Percentiles rank a stretch among this genome's conserved stretches.
Conservation (phyloP, 2,888 invertebrate species). For the Cephus pygmeus region DNA sequence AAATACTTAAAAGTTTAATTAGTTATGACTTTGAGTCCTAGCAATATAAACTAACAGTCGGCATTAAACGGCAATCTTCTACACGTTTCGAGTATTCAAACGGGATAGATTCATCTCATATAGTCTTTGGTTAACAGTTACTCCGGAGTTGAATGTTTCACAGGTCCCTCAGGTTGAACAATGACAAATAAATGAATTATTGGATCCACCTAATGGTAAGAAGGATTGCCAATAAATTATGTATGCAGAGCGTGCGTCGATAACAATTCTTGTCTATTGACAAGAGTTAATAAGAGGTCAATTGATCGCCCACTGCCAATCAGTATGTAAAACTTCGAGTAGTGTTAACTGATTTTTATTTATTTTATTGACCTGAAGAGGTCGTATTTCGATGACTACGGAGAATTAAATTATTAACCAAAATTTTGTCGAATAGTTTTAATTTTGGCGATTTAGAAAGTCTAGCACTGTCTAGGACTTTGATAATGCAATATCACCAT, state of each 20-base stretch:
- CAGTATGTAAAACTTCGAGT: slow-evolving; percentile 43
- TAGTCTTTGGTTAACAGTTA: no score
- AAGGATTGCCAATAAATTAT: slow-evolving; percentile 38
- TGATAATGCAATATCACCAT: no score
- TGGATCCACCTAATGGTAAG: no score
- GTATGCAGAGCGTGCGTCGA: slow-evolving; percentile 57
- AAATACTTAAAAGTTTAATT: slow-evolving; percentile 47
- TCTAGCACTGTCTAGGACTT: no score
- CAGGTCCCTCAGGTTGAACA: no score
- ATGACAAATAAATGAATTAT: no score
- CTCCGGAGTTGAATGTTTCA: no score
- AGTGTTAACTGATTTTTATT: slow-evolving; percentile 60
- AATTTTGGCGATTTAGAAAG: no score
- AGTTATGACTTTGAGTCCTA: slow-evolving; percentile 40
- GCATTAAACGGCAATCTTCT: slow-evolving; percentile 32
- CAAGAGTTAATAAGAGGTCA: slow-evolving; percentile 60
- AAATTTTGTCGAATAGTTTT: slow-evolving; percentile 26
- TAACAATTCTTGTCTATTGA: slow-evolving; percentile 61
- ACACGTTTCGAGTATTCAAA: slow-evolving; percentile 7
- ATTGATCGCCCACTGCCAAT: slow-evolving; percentile 64
- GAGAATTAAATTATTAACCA: slow-evolving; percentile 44
- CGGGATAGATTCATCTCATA: no score
- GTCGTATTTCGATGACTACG: slow-evolving; percentile 41
- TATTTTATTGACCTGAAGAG: slow-evolving; percentile 55
- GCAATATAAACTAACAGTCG: slow-evolving; percentile 43